Evolutionary conservation across 2,888 invertebrate species (phyloP).

Genomic region (Argyra leucocephala): DNA sequence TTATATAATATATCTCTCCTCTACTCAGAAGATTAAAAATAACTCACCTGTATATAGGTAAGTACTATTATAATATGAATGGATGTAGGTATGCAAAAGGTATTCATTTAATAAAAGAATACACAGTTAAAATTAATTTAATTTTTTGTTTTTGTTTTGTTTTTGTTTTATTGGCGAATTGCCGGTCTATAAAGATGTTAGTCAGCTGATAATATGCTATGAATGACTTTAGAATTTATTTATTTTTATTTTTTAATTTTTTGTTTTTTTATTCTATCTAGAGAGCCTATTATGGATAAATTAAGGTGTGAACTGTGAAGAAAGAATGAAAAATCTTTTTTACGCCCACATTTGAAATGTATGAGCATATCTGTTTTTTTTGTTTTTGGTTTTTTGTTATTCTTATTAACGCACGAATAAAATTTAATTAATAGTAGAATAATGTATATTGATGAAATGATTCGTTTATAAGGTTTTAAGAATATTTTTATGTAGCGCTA

Average conservation of each 20-base stretch:
- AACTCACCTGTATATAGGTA: neutral
- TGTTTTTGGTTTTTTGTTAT: neutral
- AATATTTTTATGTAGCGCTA: too few relatives aligned
- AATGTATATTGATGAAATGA: neutral
- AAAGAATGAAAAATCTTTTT: neutral
- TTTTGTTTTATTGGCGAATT: neutral
- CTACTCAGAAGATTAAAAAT: too few relatives aligned
- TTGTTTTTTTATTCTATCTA: neutral
- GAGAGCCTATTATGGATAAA: neutral
- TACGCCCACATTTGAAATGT: neutral
- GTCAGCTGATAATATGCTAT: neutral
- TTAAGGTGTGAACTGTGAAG: conserved; percentile 4
- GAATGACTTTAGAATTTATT: neutral
- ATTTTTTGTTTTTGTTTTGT: neutral
- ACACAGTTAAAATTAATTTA: conserved; percentile 3
- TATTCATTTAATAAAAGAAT: neutral
- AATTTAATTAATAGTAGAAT: neutral
- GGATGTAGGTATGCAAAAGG: neutral
- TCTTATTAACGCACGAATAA: neutral
- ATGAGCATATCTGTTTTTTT: too few relatives aligned
- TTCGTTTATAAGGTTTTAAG: neutral
- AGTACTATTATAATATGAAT: neutral
- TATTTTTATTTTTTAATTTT: neutral
- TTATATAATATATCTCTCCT: too few relatives aligned
- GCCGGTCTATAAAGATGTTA: conserved; percentile 3